Percentiles rank a stretch among this genome's conserved stretches.
These are phyloP conservation scores for Pandemis cinnamomeana DNA, from an alignment of 2,888 invertebrate species.

Conservation along the genomic window DNA sequence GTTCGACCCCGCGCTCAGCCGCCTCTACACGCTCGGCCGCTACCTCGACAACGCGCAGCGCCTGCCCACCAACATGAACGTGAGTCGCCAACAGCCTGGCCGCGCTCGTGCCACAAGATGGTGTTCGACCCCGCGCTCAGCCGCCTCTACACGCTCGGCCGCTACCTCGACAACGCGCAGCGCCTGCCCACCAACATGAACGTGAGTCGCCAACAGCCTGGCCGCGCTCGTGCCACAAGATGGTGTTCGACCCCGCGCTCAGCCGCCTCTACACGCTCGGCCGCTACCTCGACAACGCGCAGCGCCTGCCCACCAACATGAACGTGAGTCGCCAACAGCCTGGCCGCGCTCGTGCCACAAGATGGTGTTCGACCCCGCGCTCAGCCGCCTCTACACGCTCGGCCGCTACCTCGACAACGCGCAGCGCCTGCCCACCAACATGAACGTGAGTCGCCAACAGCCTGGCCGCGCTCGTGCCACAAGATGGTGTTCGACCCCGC, in stretches of 20 bases:
- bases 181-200: constrained; percentile 89
- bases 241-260: constrained; percentile 92
- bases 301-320: constrained; percentile 87
- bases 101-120: constrained; percentile 96
- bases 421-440: constrained; percentile 87
- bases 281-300: constrained; percentile 90
- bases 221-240: constrained; percentile 95
- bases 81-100: constrained; percentile 80
- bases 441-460: constrained; percentile 83
- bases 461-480: constrained; percentile 93
- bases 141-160: constrained; percentile 92
- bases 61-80: constrained; percentile 88
- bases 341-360: constrained; percentile 95
- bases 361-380: constrained; percentile 92
- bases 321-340: constrained; percentile 83
- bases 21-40: constrained; percentile 92
- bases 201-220: constrained; percentile 80
- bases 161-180: constrained; percentile 91
- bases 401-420: constrained; percentile 92
- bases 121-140: constrained; percentile 91
- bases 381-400: constrained; percentile 91
- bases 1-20: constrained; percentile 89
- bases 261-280: constrained; percentile 93
- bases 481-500: constrained; percentile 94
- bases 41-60: constrained; percentile 91